Conservation (phyloP, 2,113 vertebrate species). For the Pelecanus crispus region DNA sequence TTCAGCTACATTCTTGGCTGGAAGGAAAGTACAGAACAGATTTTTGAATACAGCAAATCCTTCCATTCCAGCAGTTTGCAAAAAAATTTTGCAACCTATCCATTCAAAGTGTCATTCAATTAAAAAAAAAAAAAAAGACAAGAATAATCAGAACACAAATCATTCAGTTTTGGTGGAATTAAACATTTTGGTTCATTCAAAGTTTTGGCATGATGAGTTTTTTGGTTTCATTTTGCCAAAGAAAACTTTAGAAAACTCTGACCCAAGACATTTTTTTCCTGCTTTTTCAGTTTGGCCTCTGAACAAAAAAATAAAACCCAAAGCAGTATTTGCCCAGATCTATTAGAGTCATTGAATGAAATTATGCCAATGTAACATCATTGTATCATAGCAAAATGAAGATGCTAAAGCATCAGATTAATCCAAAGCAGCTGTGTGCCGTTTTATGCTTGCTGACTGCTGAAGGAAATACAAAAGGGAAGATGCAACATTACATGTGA, state of each 20-base stretch:
- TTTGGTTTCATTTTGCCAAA: not conserved
- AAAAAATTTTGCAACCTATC: not conserved
- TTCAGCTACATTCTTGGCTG: not conserved
- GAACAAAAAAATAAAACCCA: not conserved
- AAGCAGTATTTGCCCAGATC: not conserved
- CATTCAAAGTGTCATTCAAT: not conserved
- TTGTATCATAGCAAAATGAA: not conserved
- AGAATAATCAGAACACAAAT: not conserved
- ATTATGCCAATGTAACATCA: not conserved
- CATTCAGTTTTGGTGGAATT: not conserved
- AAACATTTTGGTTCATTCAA: not conserved
- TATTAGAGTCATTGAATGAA: not conserved
- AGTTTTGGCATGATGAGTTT: not conserved
- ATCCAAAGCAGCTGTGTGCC: not conserved
- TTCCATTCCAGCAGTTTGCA: not conserved
- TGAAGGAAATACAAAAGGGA: not conserved
- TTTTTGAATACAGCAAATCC: not conserved
- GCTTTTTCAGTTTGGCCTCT: not conserved
- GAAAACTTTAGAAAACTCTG: not conserved
- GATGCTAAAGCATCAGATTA: not conserved
- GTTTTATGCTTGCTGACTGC: not conserved
- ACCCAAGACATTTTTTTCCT: not conserved
- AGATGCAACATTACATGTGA: rapidly evolving
- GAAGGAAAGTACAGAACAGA: not conserved
- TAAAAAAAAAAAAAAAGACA: not conserved